A percentile compares a stretch with the other conserved stretches of the same genome.
phyloP scores from a whole-genome alignment of 2,888 invertebrate genomes.

The Drosophila leonis region DNA sequence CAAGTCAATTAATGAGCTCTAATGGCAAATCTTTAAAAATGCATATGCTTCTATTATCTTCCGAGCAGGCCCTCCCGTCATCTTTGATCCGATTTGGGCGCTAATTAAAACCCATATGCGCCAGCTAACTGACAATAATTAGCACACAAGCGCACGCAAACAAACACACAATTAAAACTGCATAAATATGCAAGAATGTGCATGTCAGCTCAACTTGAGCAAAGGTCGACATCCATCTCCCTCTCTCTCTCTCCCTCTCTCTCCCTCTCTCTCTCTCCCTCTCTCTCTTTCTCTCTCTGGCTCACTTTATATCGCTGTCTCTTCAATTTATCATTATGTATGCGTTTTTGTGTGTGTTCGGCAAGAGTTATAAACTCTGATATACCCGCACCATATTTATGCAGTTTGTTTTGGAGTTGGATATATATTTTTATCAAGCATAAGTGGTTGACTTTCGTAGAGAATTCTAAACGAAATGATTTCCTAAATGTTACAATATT shows the following conservation, averaged over 20 bases:
- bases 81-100: conserved; percentile 9
- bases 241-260: neutral
- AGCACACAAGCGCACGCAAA: conserved; percentile 66
- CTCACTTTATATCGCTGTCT: neutral
- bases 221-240: conserved; percentile 29
- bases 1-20: conserved; percentile 33
- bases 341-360: neutral
- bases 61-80: neutral
- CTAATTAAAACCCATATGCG: conserved; percentile 69
- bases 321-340: neutral
- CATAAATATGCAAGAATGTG: conserved; percentile 78
- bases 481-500: too few species aligned
- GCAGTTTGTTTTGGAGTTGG: neutral
- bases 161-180: conserved; percentile 78
- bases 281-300: neutral
- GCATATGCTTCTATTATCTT: conserved; percentile 38
- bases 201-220: conserved; percentile 54
- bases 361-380: neutral
- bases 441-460: too few species aligned
- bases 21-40: conserved; percentile 38
- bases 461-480: too few species aligned
- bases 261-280: neutral
- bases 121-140: conserved; percentile 75
- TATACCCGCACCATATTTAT: conserved; percentile 7
- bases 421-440: too few species aligned